A percentile compares a stretch with the other conserved stretches of the same genome.
These are phyloP conservation scores for Coptodon rendalli DNA, from an alignment of 2,113 vertebrate genomes.

Conservation along the genomic window DNA sequence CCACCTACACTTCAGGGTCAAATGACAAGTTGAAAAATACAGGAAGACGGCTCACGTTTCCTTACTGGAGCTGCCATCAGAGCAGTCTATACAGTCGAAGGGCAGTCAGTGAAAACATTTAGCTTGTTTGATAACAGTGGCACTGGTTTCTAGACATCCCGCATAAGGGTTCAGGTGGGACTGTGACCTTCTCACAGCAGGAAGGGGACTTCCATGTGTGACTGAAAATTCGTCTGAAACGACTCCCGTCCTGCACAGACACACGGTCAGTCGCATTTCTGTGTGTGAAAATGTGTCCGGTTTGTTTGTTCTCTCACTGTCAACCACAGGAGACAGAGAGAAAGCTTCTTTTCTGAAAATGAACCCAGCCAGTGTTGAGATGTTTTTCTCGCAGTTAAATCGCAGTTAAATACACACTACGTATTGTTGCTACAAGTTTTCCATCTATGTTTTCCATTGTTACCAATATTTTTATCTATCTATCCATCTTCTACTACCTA, in stretches of 20 bases:
- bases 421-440: neutral
- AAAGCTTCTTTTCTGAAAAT: neutral
- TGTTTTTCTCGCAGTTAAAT: neutral
- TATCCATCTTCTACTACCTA: rapidly evolving
- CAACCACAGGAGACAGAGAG: neutral
- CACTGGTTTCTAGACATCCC: neutral
- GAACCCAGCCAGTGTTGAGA: neutral
- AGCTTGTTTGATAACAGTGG: neutral
- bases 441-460: neutral
- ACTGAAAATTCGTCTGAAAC: neutral
- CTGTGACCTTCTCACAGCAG: neutral
- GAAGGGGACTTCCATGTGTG: neutral
- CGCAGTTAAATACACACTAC: neutral
- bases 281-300: neutral
- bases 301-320: neutral
- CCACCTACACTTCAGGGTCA: neutral
- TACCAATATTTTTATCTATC: neutral
- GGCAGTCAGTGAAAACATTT: neutral
- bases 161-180: neutral
- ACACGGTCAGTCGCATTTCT: neutral
- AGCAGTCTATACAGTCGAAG: neutral
- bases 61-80: neutral
- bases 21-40: neutral
- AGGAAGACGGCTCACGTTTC: neutral
- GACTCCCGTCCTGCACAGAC: neutral